A percentile compares a stretch with the other conserved stretches of the same genome.
phyloP scores from a whole-genome alignment of 2,113 vertebrate species.

The Columba janthina region DNA sequence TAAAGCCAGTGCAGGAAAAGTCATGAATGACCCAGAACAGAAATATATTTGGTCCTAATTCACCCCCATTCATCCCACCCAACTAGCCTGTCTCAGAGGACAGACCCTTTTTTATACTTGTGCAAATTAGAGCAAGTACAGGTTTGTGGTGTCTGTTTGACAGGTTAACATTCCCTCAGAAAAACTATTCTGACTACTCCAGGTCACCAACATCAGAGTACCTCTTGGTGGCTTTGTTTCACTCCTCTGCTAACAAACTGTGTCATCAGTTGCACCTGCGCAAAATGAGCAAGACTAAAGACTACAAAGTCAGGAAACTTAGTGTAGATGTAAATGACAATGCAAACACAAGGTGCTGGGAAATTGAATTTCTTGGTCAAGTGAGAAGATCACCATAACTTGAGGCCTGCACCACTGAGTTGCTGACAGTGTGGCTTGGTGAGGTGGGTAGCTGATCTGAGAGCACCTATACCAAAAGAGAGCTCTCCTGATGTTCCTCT shows the following conservation, averaged over 20 bases:
- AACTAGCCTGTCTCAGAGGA: neutral
- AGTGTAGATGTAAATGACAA: neutral
- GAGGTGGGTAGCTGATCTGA: neutral
- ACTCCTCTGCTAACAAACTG: neutral
- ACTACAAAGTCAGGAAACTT: neutral
- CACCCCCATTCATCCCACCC: neutral
- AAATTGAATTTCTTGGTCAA: neutral
- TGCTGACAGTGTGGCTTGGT: neutral
- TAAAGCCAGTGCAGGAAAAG: neutral
- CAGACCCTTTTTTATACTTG: neutral
- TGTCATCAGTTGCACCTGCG: neutral
- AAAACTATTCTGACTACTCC: neutral
- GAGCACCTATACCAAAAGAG: neutral
- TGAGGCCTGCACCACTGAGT: neutral
- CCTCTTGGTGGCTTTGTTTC: neutral
- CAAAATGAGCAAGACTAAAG: neutral
- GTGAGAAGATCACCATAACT: neutral
- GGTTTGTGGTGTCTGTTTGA: neutral
- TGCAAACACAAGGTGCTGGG: neutral
- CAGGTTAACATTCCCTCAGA: neutral
- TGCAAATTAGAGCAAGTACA: neutral
- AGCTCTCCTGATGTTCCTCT: neutral
- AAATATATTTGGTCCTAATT: neutral
- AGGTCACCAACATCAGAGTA: neutral
- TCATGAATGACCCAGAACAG: neutral